Evolutionary conservation across 2,113 vertebrate species (phyloP), one percentile per base, ranked within the genome.

Genomic region (Psittacara wagleri): DNA sequence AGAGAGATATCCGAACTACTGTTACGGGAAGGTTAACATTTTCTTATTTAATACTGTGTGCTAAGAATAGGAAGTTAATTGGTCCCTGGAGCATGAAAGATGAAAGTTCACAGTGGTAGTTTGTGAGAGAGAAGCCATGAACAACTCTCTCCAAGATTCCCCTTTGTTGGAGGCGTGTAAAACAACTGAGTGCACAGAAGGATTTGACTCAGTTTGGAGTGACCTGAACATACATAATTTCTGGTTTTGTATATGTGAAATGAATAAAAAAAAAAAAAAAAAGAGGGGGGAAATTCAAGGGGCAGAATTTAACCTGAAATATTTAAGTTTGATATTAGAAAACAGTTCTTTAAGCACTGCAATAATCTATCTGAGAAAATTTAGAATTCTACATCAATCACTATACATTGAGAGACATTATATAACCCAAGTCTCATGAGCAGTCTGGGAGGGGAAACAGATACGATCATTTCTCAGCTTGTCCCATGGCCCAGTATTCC

Each of bases 11-110:
- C 48, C 74, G 25, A 93, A 88, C 33, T 35, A 17, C 7, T 66
- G 49, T 62, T 54, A 33, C 61, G 9, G 64, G 69, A 94, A 94
- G 39, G 66, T 85, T 92, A 87, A 33, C 89, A 83, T 90, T 91
- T 64, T 84, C 31, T 95, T 94, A 54, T 59, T 92, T 66, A 69
- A 69, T 84, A 91, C 31, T 87, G n/a, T 90, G 27, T 79, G 66
- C 63, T 76, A 83, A 92, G 80, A 91, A 92, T 91, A 95, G 48
- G 49, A 78, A 90, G 59, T 46, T 88, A 94, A 92, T 92, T 18
- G 0, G 51, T 83, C 51, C 11, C 29, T 17, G 3, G 27, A 79
- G 39, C 69, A 88, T 62, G 95, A 78, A 88, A 19, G n/a, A 86
- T 75, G 67, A 64, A 88, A 90, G 48, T 78, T 93, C 64, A 81